phyloP scores from a whole-genome alignment of 1,140 invertebrate species.

The Drosophila ercepeae region DNA sequence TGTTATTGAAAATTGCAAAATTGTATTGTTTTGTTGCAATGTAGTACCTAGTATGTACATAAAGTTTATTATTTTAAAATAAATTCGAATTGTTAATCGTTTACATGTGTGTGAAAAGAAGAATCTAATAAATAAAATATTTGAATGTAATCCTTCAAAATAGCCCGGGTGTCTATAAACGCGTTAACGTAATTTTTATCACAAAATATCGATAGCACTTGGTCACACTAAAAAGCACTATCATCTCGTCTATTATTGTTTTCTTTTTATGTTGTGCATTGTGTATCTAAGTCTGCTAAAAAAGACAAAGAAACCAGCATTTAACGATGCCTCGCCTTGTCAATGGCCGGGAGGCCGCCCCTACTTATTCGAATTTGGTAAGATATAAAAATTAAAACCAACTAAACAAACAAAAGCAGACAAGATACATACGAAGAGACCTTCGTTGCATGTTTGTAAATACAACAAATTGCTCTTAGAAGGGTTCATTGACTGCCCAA shows the following conservation, averaged over 20 bases:
- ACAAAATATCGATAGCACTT: neutral
- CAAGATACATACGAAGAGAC: neutral
- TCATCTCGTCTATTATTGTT: constrained; percentile 35
- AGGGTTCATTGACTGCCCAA: neutral
- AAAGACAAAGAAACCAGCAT: constrained; percentile 38
- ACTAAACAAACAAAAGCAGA: neutral
- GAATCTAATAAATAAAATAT: neutral
- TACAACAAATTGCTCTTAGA: neutral
- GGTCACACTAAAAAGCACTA: constrained; percentile 16
- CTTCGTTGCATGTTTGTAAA: constrained; percentile 6
- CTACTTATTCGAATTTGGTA: constrained; percentile 41
- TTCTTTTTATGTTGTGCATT: constrained; percentile 19
- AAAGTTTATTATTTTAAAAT: constrained; percentile 20
- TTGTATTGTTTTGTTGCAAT: constrained; percentile 16
- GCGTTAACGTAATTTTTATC: too few species aligned
- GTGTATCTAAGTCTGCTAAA: constrained; percentile 3
- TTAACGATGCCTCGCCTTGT: constrained; percentile 32
- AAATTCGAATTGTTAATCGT: constrained; percentile 32
- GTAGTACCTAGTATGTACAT: constrained; percentile 8
- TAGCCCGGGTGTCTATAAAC: too few species aligned
- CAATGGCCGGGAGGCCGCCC: constrained; percentile 32
- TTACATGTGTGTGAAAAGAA: neutral
- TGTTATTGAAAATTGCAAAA: neutral
- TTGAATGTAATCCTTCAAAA: too few species aligned
- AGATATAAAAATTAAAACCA: constrained; percentile 1